Base-by-base conservation (phyloP, 2,888 invertebrate species). In the Ennomos fuscantarius region DNA sequence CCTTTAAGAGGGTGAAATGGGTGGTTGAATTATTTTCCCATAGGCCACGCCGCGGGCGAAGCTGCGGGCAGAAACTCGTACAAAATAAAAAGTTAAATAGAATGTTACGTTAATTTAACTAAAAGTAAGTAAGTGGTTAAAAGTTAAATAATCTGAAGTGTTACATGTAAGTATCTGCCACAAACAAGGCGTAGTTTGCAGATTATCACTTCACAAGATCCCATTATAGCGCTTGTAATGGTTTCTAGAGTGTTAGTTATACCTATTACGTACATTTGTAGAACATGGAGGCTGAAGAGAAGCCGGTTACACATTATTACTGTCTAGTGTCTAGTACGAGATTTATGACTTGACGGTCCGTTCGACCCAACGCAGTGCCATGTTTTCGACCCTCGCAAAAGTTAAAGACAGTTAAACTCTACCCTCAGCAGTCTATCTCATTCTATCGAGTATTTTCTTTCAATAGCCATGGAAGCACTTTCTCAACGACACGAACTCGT, bases 241-340 rank as follows among this genome's bases (percentile, higher is more conserved):
- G 70, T 70, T 72, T 72, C 43, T 66, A 70, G 61, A 63, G 53
- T 56, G 51, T 50, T 46, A 62, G 65, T 48, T 41, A 64, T 55
- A 32, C 46, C 24, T 51, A 43, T 8, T 51, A 43, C 8, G 48
- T 48, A 53, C 40, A 37, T 44, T 42, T 35, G 37, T 40, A 52
- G 52, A 57, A 59, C 46, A 50, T 51, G 59, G 51, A 46, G 53
- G 60, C 61, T 44, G 60, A 68, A 69, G 69, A 75, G 73, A 72
- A 69, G 72, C 70, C 63, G 64, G 73, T 70, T 71, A 75, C 76
- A 79, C 75, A 75, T 73, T 74, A 76, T 78, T 74, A 76, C 74
- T 73, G 78, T 74, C 74, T 69, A 60, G 57, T 73, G 78, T 74
- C 74, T 69, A 60, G 57, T 53, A 60, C 41, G 37, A 76, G 76